Percentiles rank a stretch among this genome's conserved stretches.
Evolutionary conservation across 30 jellyfish, hydroid and myxozoan species (phyloP).

Genomic region (Hydra vulgaris): DNA sequence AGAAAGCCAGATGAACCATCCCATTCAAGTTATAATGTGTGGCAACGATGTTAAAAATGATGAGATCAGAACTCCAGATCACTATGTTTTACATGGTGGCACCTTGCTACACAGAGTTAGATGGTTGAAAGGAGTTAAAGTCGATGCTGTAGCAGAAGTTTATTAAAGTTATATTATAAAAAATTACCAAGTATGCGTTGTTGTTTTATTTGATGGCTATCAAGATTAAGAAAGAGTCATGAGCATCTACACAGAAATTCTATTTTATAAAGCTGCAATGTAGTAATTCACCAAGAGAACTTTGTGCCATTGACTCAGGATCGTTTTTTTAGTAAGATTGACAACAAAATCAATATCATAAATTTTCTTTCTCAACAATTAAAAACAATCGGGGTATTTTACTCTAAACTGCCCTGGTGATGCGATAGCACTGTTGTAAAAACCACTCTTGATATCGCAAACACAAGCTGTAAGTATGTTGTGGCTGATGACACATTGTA

Average conservation of each 20-base stretch:
- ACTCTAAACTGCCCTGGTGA: no score
- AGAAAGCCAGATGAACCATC: constrained; percentile 44
- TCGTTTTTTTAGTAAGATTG: constrained; percentile 23
- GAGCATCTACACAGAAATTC: constrained; percentile 30
- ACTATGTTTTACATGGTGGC: constrained; percentile 33
- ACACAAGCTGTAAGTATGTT: no score
- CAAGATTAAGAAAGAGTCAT: constrained; percentile 27
- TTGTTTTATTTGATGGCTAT: constrained; percentile 48
- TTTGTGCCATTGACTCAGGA: constrained; percentile 34
- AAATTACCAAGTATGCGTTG: constrained; percentile 18
- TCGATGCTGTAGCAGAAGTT: constrained; percentile 6
- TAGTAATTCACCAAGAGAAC: constrained; percentile 12
- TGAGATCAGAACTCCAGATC: neutral
- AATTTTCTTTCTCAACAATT: no score
- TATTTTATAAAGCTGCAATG: constrained; percentile 29
- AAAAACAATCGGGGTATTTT: no score
- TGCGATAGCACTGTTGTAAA: no score
- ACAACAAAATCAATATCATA: no score
- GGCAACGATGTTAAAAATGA: neutral
- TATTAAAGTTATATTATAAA: constrained; percentile 7
- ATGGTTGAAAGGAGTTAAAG: constrained; percentile 28
- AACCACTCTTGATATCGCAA: no score
- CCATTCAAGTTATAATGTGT: constrained; percentile 9
- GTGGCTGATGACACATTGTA: constrained; percentile 28
- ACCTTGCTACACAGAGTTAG: constrained; percentile 38